Conservation (phyloP, 2,113 vertebrate species). For the Cebidichthys violaceus region DNA sequence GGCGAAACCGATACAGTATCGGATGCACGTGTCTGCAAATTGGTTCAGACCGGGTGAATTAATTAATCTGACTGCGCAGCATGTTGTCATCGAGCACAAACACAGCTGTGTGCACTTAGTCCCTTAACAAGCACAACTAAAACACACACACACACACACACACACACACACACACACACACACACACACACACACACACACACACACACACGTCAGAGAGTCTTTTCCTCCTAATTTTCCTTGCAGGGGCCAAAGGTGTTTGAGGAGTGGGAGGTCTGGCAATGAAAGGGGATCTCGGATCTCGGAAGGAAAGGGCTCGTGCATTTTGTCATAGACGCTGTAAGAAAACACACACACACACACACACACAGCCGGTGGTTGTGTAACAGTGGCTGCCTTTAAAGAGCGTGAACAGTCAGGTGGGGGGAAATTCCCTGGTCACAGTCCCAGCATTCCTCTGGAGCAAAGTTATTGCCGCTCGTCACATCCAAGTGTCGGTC, state of each 20-base stretch:
- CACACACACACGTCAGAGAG: not conserved
- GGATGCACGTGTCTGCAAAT: too few relatives aligned
- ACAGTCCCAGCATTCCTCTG: conserved; percentile 57
- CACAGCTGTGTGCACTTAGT: not conserved
- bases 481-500: conserved; percentile 15
- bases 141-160: not conserved
- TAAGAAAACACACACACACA: conserved; percentile 19
- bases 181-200: too few relatives aligned
- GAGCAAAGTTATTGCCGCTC: conserved; percentile 14
- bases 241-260: not conserved
- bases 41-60: too few relatives aligned
- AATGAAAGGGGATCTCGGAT: conserved; percentile 54
- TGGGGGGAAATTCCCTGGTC: conserved; percentile 73
- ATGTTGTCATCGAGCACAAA: not conserved
- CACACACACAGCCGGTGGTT: conserved; percentile 19
- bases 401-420: conserved; percentile 70
- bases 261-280: conserved; percentile 24
- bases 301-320: conserved; percentile 67
- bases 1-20: not conserved
- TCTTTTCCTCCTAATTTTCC: not conserved
- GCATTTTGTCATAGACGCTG: conserved; percentile 62
- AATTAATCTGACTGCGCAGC: conserved; percentile 3
- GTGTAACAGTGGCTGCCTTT: conserved; percentile 44
- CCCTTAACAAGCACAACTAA: not conserved
- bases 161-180: not conserved